Conservation (phyloP, 53 echinoderm and acorn worm genomes). For the Arbacia lixula region DNA sequence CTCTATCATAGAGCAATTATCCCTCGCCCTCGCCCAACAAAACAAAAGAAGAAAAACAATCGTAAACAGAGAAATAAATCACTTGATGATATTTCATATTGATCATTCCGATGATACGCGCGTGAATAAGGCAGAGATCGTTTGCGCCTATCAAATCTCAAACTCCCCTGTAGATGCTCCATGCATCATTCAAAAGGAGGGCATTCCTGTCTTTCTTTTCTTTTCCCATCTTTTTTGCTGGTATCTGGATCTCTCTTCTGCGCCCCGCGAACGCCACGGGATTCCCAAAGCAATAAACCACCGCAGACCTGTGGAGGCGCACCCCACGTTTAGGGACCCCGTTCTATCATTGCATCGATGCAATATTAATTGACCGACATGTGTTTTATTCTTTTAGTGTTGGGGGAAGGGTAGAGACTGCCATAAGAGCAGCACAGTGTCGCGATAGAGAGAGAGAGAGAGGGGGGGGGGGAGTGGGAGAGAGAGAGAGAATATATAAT, state of each 20-base stretch:
- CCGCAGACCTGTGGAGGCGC: neutral
- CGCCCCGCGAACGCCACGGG: neutral
- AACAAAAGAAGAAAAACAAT: too few relatives aligned
- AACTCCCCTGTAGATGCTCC: neutral
- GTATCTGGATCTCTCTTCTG: constrained; percentile 12
- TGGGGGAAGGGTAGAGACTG: too few relatives aligned
- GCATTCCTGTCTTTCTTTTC: too few relatives aligned
- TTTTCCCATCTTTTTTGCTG: neutral
- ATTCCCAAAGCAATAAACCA: constrained; percentile 34
- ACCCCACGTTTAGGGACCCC: neutral
- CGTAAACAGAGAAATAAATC: too few relatives aligned
- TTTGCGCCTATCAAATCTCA: too few relatives aligned
- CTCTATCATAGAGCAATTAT: too few relatives aligned
- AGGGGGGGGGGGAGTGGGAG: neutral
- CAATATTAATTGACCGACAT: constrained; percentile 51
- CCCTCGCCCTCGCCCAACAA: too few relatives aligned
- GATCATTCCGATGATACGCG: too few relatives aligned
- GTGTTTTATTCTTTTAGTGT: constrained; percentile 44
- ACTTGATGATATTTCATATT: too few relatives aligned
- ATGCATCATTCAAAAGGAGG: constrained; percentile 25
- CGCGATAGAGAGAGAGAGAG: neutral
- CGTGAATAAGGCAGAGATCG: too few relatives aligned
- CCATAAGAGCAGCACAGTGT: too few relatives aligned
- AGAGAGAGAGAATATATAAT: neutral
- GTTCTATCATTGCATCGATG: constrained; percentile 32